A percentile compares a stretch with the other conserved stretches of the same genome.
Conservation (phyloP, 2,113 vertebrate species). For the Tursiops truncatus region DNA sequence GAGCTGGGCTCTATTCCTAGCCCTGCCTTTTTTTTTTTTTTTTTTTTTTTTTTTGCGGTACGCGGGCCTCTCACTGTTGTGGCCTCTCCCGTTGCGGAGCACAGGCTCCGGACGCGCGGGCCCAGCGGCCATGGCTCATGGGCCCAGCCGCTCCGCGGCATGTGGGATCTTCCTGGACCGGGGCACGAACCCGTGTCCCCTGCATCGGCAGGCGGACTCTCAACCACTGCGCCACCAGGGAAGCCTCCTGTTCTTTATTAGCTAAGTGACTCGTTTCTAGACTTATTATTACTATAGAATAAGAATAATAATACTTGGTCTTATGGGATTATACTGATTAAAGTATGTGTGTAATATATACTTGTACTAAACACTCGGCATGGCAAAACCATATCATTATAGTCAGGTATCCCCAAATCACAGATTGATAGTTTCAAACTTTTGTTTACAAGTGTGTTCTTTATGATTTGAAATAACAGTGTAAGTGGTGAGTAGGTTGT, state of each 20-base stretch:
- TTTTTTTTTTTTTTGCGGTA: too few relatives aligned
- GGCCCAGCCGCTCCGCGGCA: too few relatives aligned
- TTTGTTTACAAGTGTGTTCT: neutral
- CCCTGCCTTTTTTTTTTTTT: neutral
- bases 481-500: neutral
- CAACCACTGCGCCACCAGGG: too few relatives aligned
- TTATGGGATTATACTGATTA: neutral
- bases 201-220: too few relatives aligned
- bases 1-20: neutral
- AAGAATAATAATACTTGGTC: neutral
- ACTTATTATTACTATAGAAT: neutral
- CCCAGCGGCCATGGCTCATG: too few relatives aligned
- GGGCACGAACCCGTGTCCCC: too few relatives aligned
- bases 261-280: neutral
- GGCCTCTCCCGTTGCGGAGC: too few relatives aligned
- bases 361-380: neutral
- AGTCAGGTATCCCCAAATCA: neutral
- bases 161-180: too few relatives aligned
- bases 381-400: slow-evolving; percentile 8
- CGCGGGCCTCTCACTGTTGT: too few relatives aligned
- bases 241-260: neutral
- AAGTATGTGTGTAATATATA: neutral
- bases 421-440: neutral
- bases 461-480: neutral
- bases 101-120: too few relatives aligned